These are phyloP conservation scores for Ferdinandea cuprea DNA, from an alignment of 2,888 invertebrate genomes.

Conservation along the genomic window DNA sequence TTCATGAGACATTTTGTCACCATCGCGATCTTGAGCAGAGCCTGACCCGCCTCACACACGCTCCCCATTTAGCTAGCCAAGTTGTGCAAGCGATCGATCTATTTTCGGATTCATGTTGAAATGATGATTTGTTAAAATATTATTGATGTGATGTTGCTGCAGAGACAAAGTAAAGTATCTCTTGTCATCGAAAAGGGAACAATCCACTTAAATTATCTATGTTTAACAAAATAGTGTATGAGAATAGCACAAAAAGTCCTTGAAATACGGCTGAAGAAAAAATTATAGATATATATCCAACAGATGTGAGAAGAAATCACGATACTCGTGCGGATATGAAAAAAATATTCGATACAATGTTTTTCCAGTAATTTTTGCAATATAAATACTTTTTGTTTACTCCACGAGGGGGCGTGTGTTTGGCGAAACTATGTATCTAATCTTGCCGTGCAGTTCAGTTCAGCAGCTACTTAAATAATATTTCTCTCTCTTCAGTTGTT, in stretches of 20 bases:
- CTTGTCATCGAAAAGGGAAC: constrained; percentile 40
- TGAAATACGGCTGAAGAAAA: constrained; percentile 15
- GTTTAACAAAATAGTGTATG: not conserved
- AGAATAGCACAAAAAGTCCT: constrained; percentile 19
- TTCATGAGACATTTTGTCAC: constrained; percentile 62
- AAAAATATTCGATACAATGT: constrained; percentile 51
- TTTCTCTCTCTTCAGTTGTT: constrained; percentile 28
- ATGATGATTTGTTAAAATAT: constrained; percentile 18
- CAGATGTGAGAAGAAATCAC: constrained; percentile 27
- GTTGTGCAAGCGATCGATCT: constrained; percentile 62
- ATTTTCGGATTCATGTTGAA: constrained; percentile 59
- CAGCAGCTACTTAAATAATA: constrained; percentile 36
- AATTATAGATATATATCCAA: constrained; percentile 8
- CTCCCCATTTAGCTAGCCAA: constrained; percentile 12
- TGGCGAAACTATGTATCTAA: constrained; percentile 22
- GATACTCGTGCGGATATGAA: constrained; percentile 48
- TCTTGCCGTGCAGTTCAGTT: constrained; percentile 47
- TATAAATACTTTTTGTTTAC: constrained; percentile 67
- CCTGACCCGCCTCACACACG: constrained; percentile 62
- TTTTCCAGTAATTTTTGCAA: constrained; percentile 28
- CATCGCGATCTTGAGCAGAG: constrained; percentile 52
- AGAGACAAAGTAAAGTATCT: constrained; percentile 19
- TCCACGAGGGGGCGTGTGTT: constrained; percentile 38
- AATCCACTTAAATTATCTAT: not conserved
- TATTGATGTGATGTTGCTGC: constrained; percentile 43